Percentiles rank a stretch among this genome's conserved stretches.
phyloP scores from a whole-genome alignment of 2,113 vertebrate genomes.

The Cisticola juncidis region DNA sequence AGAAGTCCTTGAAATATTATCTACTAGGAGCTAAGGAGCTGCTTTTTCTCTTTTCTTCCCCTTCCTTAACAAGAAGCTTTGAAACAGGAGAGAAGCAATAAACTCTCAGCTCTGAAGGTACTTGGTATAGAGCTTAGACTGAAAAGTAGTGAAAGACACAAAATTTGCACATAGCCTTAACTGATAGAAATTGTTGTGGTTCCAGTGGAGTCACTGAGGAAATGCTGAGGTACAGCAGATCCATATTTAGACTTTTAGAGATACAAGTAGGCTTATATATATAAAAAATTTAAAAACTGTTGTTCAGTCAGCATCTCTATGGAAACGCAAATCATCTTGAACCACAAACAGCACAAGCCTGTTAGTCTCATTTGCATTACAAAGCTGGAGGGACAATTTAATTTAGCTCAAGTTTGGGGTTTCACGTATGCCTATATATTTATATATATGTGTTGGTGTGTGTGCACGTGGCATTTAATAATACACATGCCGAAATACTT shows the following conservation, averaged over 20 bases:
- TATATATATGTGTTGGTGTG: neutral
- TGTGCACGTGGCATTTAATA: neutral
- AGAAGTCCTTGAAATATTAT: neutral
- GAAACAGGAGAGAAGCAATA: neutral
- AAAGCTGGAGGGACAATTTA: conserved; percentile 8
- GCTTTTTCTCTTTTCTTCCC: neutral
- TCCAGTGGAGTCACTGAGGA: neutral
- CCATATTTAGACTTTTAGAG: conserved; percentile 41
- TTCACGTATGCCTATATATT: neutral
- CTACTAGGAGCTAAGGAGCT: neutral
- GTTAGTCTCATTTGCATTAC: conserved; percentile 52
- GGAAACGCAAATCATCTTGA: conserved; percentile 51
- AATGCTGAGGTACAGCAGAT: conserved; percentile 6
- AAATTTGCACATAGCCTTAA: conserved; percentile 14
- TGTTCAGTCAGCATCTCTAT: conserved; percentile 52
- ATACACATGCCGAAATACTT: neutral
- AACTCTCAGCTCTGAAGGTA: neutral
- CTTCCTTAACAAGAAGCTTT: neutral
- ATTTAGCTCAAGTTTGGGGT: conserved; percentile 24
- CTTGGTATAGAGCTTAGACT: neutral
- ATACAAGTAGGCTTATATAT: conserved; percentile 6
- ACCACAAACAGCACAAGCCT: conserved; percentile 33
- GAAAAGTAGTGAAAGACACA: neutral
- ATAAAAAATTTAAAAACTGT: conserved; percentile 4
- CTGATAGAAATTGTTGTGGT: neutral